A percentile compares a stretch with the other conserved stretches of the same genome.
These are phyloP conservation scores for Enteromius trimaculatus DNA, from an alignment of 2,797 vertebrate species.

Conservation along the genomic window DNA sequence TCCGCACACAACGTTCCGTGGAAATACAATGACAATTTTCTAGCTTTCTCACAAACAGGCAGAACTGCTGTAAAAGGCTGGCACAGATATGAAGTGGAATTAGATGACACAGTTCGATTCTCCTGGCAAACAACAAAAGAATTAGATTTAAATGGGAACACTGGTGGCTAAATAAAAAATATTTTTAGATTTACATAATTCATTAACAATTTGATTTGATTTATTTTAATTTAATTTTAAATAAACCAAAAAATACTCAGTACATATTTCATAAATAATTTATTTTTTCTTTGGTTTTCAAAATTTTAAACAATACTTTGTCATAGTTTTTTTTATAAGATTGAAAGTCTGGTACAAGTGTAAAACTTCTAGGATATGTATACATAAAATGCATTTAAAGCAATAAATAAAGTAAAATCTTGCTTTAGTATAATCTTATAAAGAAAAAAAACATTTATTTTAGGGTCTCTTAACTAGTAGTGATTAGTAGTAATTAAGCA, in stretches of 20 bases:
- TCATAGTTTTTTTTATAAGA: neutral
- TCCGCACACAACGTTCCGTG: neutral
- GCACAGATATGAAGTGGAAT: neutral
- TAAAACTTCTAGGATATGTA: neutral
- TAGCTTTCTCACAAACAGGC: neutral
- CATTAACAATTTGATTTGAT: neutral
- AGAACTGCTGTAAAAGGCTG: neutral
- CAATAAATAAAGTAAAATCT: neutral
- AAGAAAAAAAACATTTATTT: neutral
- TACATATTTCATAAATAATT: neutral
- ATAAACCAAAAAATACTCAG: no score
- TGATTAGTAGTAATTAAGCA: no score
- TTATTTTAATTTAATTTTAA: neutral
- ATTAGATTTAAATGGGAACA: neutral
- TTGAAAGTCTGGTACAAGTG: neutral
- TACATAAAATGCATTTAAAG: neutral
- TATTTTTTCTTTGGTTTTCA: neutral
- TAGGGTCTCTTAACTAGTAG: no score
- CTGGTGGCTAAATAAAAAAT: neutral
- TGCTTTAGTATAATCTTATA: neutral
- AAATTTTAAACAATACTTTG: neutral
- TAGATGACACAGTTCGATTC: neutral
- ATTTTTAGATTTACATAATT: neutral
- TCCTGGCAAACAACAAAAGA: constrained; percentile 21
- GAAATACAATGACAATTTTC: constrained; percentile 3